A percentile compares a stretch with the other conserved stretches of the same genome.
Conservation (phyloP, 2,797 vertebrate species). For the Cyprinella venusta region DNA sequence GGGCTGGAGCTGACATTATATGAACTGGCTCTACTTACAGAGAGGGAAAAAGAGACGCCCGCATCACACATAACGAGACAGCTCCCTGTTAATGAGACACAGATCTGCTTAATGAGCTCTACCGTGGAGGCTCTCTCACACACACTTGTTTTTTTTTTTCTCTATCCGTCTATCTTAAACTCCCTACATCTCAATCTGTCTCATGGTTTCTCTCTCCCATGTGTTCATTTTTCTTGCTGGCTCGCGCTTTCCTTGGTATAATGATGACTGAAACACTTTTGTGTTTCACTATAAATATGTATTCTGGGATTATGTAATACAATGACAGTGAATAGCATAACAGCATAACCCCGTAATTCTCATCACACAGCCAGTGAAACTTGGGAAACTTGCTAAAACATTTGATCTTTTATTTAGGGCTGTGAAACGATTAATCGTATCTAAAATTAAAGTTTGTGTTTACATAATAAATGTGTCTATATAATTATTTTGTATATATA, state of each 20-base stretch:
- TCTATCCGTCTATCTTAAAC: conserved; percentile 31
- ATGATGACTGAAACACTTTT: conserved; percentile 13
- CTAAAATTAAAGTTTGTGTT: no score
- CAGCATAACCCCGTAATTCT: not conserved
- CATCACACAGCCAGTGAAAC: not conserved
- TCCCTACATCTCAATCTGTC: conserved; percentile 30
- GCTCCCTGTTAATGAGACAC: conserved; percentile 57
- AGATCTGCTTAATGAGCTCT: conserved; percentile 61
- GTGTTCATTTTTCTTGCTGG: not conserved
- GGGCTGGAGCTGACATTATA: conserved; percentile 41
- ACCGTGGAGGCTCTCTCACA: conserved; percentile 16
- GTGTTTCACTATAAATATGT: not conserved
- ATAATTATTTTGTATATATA: no score
- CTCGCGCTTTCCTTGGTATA: not conserved
- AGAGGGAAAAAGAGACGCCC: conserved; percentile 32
- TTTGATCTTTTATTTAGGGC: no score
- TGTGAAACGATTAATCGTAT: no score
- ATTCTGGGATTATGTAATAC: not conserved
- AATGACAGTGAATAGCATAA: not conserved
- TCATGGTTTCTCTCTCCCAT: conserved; percentile 5
- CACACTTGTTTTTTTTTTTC: conserved; percentile 4
- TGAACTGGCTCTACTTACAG: conserved; percentile 31
- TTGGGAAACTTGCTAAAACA: not conserved
- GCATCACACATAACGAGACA: conserved; percentile 53
- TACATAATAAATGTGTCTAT: no score